These are phyloP conservation scores for Agonum fuliginosum DNA, from an alignment of 2,888 invertebrate species.

Conservation along the genomic window DNA sequence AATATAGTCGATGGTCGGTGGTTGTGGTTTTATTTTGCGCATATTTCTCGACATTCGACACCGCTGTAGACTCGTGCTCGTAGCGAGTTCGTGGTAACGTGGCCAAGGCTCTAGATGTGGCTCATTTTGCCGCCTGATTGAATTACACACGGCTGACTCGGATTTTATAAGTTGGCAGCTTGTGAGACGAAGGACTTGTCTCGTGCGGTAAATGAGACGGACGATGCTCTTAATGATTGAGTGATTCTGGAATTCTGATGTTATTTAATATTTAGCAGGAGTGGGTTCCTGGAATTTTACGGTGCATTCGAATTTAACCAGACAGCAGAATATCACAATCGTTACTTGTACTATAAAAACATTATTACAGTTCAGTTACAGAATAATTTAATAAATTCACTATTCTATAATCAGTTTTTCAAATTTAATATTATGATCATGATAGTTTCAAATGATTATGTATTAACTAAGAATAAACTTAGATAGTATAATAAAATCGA, in stretches of 20 bases:
- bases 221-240: constrained; percentile 19
- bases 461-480: too few relatives aligned
- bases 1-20: constrained; percentile 43
- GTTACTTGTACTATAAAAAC: neutral
- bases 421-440: too few relatives aligned
- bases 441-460: too few relatives aligned
- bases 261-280: neutral
- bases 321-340: neutral
- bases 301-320: too few relatives aligned
- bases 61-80: constrained; percentile 47
- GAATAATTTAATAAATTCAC: too few relatives aligned
- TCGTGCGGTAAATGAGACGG: constrained; percentile 24
- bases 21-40: constrained; percentile 38
- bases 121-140: constrained; percentile 59
- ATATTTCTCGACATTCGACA: constrained; percentile 43
- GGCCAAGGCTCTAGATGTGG: constrained; percentile 8
- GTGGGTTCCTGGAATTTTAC: too few relatives aligned
- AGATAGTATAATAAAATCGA: too few relatives aligned
- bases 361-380: too few relatives aligned
- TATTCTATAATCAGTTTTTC: too few relatives aligned
- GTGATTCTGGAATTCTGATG: constrained; percentile 21
- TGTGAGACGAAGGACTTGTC: neutral
- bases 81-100: too few relatives aligned
- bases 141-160: constrained; percentile 55
- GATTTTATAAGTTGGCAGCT: constrained; percentile 53